Base-by-base conservation (phyloP, 2,113 vertebrate species). In the Formicarius rufipectus region DNA sequence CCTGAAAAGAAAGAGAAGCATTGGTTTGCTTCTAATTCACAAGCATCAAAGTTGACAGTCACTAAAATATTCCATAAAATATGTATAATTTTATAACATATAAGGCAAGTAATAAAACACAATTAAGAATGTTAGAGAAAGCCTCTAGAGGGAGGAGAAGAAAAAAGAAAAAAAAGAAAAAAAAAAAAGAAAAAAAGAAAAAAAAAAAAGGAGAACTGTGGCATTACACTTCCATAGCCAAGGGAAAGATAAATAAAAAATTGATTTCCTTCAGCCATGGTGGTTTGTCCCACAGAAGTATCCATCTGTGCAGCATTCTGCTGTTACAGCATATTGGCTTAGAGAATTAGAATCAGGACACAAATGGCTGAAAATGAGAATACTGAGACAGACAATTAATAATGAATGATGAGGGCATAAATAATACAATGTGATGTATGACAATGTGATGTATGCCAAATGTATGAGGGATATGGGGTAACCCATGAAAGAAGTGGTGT, bases 231-330 rank as follows among this genome's bases (percentile, higher is more conserved):
- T 74, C 60, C 50, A 79, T 3, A 79, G 35, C 5, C 7, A 82
- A 58, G 35, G 18, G 23, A 82, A 73, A 64, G 35, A 12, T 23
- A 49, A 47, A 77, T 28, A 31, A 89, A 84, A 64, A 40, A 35
- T 2, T 12, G 4, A 4, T 44, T 50, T 71, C 12, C 37, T 86
- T 62, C 23, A 66, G 60, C 18, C 21, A 47, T 25, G 0, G 0
- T 24, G n/a, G 27, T 84, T 85, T 20, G 15, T 50, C 12, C 63
- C 31, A 66, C 56, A 44, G 5, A 74, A 50, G 22, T 20, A 79
- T 35, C 35, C 22, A 59, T 37, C 45, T 27, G 39, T 37, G 12
- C 28, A 86, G 31, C 7, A 23, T 31, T 62, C 31, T 53, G 33
- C 28, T 77, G 11, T 22, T 63, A 56, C 2, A 10, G 7, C 6